phyloP scores from a whole-genome alignment of 2,797 vertebrate genomes.

The Malurus splendens region DNA sequence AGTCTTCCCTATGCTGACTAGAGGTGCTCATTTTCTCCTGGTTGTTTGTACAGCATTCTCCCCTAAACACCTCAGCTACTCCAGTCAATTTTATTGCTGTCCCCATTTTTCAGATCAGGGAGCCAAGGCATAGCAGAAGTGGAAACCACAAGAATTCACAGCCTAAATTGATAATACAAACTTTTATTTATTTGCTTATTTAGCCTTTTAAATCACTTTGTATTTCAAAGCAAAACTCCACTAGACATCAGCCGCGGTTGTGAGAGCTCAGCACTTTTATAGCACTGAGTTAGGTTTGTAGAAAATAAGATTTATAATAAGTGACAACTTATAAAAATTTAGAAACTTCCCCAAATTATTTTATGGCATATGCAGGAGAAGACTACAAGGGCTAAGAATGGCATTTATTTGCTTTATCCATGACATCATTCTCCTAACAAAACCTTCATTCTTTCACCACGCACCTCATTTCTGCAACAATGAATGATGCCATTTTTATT shows the following conservation, averaged over 20 bases:
- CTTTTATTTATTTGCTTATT: background rate
- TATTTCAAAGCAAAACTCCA: background rate
- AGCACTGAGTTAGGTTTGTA: background rate
- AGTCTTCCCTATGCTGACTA: background rate
- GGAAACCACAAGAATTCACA: background rate
- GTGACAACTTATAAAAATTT: slow-evolving; percentile 3
- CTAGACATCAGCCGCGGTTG: background rate
- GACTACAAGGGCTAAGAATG: background rate
- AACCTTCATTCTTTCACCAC: background rate
- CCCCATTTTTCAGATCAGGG: background rate
- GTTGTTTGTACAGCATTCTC: background rate
- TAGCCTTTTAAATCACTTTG: background rate
- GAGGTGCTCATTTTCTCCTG: background rate
- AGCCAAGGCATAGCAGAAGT: background rate
- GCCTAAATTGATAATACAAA: background rate
- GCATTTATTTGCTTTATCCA: background rate
- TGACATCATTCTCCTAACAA: background rate
- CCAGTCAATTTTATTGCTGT: background rate
- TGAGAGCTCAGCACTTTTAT: background rate
- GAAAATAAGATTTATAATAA: background rate
- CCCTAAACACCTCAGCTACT: background rate
- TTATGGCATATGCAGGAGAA: background rate
- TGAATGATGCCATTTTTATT: background rate
- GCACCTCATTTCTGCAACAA: background rate
- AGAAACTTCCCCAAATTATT: background rate